Evolutionary conservation across 2,113 vertebrate species (phyloP), one percentile per base, ranked within the genome.

Genomic region (Ellobius talpinus): DNA sequence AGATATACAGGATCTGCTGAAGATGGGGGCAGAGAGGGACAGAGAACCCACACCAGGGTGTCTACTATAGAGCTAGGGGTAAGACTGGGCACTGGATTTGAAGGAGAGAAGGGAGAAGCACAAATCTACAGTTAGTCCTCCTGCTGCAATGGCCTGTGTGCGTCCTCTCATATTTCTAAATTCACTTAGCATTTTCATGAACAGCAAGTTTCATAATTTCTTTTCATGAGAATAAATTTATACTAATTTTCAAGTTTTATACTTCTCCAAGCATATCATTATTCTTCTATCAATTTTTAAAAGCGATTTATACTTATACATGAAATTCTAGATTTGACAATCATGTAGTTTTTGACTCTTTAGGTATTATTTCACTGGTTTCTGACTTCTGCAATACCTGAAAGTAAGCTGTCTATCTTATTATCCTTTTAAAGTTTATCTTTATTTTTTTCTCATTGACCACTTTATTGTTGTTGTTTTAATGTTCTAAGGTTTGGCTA

Each of bases 181-280:
- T 82, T 96, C 19, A 90, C 13, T 87, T 81, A 86, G 33, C 16
- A 39, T 95, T 23, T 55, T 87, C 39, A 39, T 70, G 72, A 92
- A 89, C 3, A 76, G 7, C 16, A 81, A 63, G 0, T 33, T 65
- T 79, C 14, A 96, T n/a, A 92, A 86, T 6, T 89, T 85, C 3
- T 21, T 58, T 79, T 74, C 39, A 45, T 58, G 11, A 66, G 21
- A 42, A 73, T 74, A 52, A 31, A 17, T 89, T 58, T 36, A 58
- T n/a, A 61, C 4, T 39, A 58, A 65, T 70, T 12, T 24, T 93
- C 42, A 93, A 50, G 66, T 11, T 58, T 89, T 89, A 66, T 85
- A 14, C 58, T 89, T 94, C 24, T 89, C 36, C 81, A 39, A 94
- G 72, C n/a, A 47, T 47, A 55, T 36, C 8, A 76, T 84, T 91